Percentiles rank a stretch among this genome's conserved stretches.
phyloP scores from a whole-genome alignment of 2,888 invertebrate genomes.

The Epinotia brunnichana region DNA sequence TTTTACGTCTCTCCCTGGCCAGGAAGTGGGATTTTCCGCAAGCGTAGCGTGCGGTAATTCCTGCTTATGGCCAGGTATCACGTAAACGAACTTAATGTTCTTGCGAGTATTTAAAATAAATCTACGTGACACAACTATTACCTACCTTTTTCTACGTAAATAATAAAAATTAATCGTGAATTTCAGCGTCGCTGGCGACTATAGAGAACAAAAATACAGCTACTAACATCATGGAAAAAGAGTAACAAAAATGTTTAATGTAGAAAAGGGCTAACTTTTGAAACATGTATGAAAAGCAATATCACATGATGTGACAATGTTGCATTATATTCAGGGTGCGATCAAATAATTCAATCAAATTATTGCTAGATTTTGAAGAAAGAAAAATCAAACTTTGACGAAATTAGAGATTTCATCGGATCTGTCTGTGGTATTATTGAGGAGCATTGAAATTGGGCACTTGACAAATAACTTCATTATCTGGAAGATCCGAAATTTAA shows the following conservation, averaged over 20 bases:
- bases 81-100: no score
- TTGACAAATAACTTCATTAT: slow-evolving; percentile 15
- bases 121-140: background rate
- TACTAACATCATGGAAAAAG: no score
- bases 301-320: background rate
- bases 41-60: no score
- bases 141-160: no score
- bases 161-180: no score
- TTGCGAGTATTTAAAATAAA: background rate
- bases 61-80: no score
- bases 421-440: slow-evolving; percentile 4
- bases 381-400: background rate
- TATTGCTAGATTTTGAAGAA: background rate
- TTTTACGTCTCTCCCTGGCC: no score
- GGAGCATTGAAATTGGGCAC: slow-evolving; percentile 4
- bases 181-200: no score
- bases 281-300: background rate
- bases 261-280: background rate
- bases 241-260: no score
- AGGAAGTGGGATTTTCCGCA: no score
- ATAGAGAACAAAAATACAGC: no score
- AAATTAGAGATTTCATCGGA: slow-evolving; percentile 12
- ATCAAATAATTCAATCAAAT: background rate
- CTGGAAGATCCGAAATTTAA: background rate
- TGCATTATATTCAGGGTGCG: background rate